Conservation (phyloP, 2,113 vertebrate genomes). For the Helogale parvula region DNA sequence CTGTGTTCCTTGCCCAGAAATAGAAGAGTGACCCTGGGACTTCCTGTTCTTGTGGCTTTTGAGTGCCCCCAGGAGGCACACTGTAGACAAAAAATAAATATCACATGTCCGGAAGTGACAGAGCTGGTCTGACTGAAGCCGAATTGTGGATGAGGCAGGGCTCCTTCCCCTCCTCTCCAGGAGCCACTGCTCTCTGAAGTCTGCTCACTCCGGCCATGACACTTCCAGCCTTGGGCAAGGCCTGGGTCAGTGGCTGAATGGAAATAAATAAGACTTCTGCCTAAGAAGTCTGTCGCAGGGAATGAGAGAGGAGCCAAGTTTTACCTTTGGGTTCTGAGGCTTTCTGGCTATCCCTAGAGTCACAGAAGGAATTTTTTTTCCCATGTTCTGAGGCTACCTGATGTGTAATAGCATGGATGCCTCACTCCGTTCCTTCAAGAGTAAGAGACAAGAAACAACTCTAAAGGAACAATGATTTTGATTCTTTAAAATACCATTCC, state of each 20-base stretch:
- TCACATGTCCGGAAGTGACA: not conserved
- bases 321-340: not conserved
- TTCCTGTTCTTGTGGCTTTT: not conserved
- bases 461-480: not conserved
- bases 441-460: not conserved
- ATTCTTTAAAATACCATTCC: not conserved
- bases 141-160: rapidly evolving
- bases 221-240: not conserved
- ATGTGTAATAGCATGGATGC: not conserved
- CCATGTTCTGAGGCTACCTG: not conserved
- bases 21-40: not conserved
- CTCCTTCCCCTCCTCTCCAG: not conserved
- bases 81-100: not conserved
- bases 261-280: not conserved
- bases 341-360: not conserved
- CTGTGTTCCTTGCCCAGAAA: not conserved
- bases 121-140: not conserved
- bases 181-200: not conserved
- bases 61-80: not conserved
- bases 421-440: not conserved
- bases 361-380: not conserved
- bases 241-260: not conserved
- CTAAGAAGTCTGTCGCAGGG: not conserved
- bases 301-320: not conserved
- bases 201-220: rapidly evolving